Conservation (phyloP, 1,140 invertebrate genomes). For the Drosophila biarmipes region DNA sequence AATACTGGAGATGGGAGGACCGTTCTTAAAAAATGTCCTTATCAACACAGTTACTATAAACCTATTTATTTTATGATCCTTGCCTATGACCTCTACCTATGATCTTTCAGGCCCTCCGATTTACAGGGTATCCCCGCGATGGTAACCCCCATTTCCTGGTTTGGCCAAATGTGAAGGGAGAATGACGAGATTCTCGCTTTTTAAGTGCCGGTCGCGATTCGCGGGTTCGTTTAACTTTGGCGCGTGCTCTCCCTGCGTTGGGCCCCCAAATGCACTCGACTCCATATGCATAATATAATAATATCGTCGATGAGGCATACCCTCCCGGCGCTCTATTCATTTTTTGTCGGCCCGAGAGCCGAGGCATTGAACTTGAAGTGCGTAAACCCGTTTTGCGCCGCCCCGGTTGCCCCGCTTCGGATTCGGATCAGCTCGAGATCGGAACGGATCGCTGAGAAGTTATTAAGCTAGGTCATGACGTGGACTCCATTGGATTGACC, state of each 20-base stretch:
- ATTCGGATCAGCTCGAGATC: background rate
- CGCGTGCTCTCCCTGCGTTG: constrained; percentile 39
- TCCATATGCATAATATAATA: constrained; percentile 7
- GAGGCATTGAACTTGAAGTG: constrained; percentile 51
- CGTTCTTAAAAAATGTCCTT: too few relatives aligned
- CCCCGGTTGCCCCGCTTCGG: constrained; percentile 6
- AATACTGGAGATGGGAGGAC: too few relatives aligned
- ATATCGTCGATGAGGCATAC: constrained; percentile 11
- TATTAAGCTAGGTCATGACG: constrained; percentile 65
- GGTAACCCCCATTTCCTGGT: background rate
- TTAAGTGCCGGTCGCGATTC: constrained; percentile 30
- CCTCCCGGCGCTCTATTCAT: constrained; percentile 18
- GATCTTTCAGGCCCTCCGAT: too few relatives aligned
- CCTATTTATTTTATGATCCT: too few relatives aligned
- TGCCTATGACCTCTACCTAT: too few relatives aligned
- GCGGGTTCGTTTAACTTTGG: constrained; percentile 54
- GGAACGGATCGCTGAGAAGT: constrained; percentile 9
- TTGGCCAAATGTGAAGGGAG: constrained; percentile 45
- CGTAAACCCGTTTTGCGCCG: constrained; percentile 28
- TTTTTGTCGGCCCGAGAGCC: background rate
- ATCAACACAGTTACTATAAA: too few relatives aligned
- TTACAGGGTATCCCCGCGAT: constrained; percentile 31
- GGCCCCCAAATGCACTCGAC: constrained; percentile 12
- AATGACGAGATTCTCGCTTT: constrained; percentile 48
- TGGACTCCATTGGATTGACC: constrained; percentile 8